Conservation (phyloP, 2,797 vertebrate species). For the Melanotaenia nigrans region DNA sequence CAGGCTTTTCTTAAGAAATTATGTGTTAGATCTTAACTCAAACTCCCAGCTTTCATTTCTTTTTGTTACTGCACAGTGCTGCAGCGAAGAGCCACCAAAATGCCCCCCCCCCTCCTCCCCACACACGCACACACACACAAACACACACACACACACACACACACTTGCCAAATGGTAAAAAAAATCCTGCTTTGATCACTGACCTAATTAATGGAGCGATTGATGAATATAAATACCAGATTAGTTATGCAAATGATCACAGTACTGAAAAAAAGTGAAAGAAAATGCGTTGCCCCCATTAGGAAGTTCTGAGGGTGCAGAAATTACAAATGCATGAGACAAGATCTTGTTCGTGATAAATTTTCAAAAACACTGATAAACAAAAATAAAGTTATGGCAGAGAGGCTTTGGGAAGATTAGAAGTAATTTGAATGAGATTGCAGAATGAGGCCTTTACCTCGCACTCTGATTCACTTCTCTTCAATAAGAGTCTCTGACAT, state of each 20-base stretch:
- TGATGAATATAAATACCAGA: constrained; percentile 84
- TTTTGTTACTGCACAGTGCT: constrained; percentile 61
- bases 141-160: no score
- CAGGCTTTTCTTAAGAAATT: constrained; percentile 76
- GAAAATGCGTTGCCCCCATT: constrained; percentile 67
- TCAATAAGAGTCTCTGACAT: constrained; percentile 38
- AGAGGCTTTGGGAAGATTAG: constrained; percentile 16
- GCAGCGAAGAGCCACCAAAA: constrained; percentile 57
- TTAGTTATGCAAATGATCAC: constrained; percentile 81
- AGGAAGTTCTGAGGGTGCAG: constrained; percentile 69
- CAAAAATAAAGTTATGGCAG: constrained; percentile 51
- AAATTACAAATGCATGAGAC: constrained; percentile 73
- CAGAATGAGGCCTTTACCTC: constrained; percentile 31
- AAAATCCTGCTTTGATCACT: constrained; percentile 79
- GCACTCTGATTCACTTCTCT: constrained; percentile 7
- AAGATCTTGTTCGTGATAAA: constrained; percentile 66
- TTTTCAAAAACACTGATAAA: constrained; percentile 48
- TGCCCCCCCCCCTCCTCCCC: constrained; percentile 6
- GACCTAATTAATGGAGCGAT: constrained; percentile 84
- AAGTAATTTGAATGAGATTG: constrained; percentile 35
- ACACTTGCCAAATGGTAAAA: constrained; percentile 51
- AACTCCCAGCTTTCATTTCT: constrained; percentile 62
- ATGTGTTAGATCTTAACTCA: constrained; percentile 74
- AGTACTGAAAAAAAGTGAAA: constrained; percentile 37
- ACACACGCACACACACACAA: no score